A percentile compares a stretch with the other conserved stretches of the same genome.
Evolutionary conservation across 2,113 vertebrate species (phyloP).

Genomic region (Nerophis lumbriciformis): DNA sequence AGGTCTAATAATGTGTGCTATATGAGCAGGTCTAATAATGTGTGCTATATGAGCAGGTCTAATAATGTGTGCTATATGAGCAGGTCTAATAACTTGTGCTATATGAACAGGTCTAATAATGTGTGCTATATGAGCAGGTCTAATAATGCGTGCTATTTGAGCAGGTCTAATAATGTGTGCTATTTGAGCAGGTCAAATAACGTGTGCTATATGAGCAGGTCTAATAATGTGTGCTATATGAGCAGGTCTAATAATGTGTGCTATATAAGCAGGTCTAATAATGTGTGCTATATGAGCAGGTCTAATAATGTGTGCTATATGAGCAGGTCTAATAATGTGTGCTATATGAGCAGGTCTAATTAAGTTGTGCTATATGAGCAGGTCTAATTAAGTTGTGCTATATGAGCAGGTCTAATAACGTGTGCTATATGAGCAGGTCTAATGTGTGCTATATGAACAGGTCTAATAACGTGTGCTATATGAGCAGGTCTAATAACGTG

Average conservation of each 20-base stretch:
- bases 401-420: slow-evolving; percentile 57
- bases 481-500: slow-evolving; percentile 54
- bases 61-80: too few species aligned
- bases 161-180: slow-evolving; percentile 57
- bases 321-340: slow-evolving; percentile 59
- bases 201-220: slow-evolving; percentile 59
- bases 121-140: too few species aligned
- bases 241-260: slow-evolving; percentile 59
- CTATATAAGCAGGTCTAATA: slow-evolving; percentile 54
- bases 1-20: too few species aligned
- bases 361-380: slow-evolving; percentile 51
- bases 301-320: slow-evolving; percentile 17
- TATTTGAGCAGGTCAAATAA: slow-evolving; percentile 54
- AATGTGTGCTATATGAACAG: slow-evolving; percentile 24
- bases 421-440: slow-evolving; percentile 58
- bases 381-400: slow-evolving; percentile 39
- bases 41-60: too few species aligned
- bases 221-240: slow-evolving; percentile 18
- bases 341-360: slow-evolving; percentile 56
- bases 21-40: too few species aligned
- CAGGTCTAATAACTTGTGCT: too few species aligned
- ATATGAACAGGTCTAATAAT: too few species aligned
- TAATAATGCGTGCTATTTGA: slow-evolving; percentile 25
- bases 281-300: slow-evolving; percentile 60
- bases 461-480: slow-evolving; percentile 17